Base-by-base conservation (phyloP, 2,888 invertebrate species). In the Diadegma fenestrale region DNA sequence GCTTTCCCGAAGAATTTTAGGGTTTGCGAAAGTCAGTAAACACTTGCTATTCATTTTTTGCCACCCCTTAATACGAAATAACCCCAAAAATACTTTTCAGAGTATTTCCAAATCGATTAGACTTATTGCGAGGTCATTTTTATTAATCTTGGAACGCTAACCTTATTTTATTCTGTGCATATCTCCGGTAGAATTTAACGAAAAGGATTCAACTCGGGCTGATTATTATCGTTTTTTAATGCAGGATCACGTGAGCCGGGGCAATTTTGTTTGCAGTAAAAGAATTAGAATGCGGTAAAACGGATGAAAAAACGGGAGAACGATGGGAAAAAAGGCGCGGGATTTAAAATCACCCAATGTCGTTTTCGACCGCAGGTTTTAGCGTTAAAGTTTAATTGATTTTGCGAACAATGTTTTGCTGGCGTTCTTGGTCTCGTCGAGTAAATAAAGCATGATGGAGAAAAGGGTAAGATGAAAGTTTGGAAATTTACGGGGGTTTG, bases 401-500 rank as follows among this genome's bases (percentile, higher is more conserved):
- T 1, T 26, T 3, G 5, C 4, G 22, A 26, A 58, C n/a, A 58
- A 26, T 26, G 37, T 26, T 58, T 58, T 5, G 5, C 8, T 37
- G 26, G 14, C 26, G 26, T 1, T 58, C 5, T 22, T 26, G 14
- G 5, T 12, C 26, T 14, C 5, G 14, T 58, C 14, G 14, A 26
- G 14, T 58, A 58, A 26, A 58, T 14, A 26, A 58, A 14, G 58
- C 14, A 58, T 14, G 26, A 58, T 22, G 12, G 26, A 14, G 12
- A 12, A 58, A 58, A 58, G 5, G 14, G 58, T 12, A 14, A 58
- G 14, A 58, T 58, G n/a, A 58, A 26, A 58, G 58, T 58, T 58
- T 58, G 58, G 14, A 26, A 58, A 58, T 58, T 58, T 58, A 58
- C 26, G 58, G 26, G 58, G 58, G 26, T 14, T 58, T 26, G 58